Base-by-base conservation (phyloP, 2,797 vertebrate genomes). In the Tragopan temminckii region DNA sequence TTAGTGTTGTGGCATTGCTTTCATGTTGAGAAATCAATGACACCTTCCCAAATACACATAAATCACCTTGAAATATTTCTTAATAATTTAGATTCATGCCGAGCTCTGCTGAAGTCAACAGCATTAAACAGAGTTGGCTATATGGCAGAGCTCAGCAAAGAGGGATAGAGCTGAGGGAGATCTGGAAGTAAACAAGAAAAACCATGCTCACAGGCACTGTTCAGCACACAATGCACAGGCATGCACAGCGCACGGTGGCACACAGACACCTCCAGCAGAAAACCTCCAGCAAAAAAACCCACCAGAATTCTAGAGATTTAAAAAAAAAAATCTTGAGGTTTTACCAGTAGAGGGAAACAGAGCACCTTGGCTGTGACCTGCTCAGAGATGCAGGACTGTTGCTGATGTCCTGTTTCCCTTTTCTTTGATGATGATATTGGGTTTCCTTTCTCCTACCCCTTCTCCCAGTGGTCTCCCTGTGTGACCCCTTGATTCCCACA, bases 321-420 rank as follows among this genome's bases (percentile, higher is more conserved):
- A 27, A 18, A 27, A 40, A 6, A 35, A 72, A 83, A 24, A 35
- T 43, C 23, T 46, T 29, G 38, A 78, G 57, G 38, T 88, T 76
- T 91, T 84, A 90, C 94, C 94, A 90, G 93, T 57, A 95, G 93
- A 88, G 94, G 93, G 94, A 95, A 95, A 94, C 86, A 93, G 63
- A 93, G 90, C 62, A 90, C 90, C 78, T 95, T 58, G 14, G n/a
- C 74, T 88, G 67, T 19, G n/a, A 45, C 21, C 15, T 67, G 71
- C 33, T 90, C 80, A 67, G 80, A 33, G 59, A 46, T 27, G 3
- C 48, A 36, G 50, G 15, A 11, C 57, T 90, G 53, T 36, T 42
- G 1, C 35, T 58, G 23, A 23, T 19, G 4, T 23, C 50, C 42
- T 40, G 55, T 13, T 7, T 20, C 20, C 12, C 14, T 62, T 43